Base-by-base conservation (phyloP, 2,888 invertebrate species). In the Mantis religiosa region DNA sequence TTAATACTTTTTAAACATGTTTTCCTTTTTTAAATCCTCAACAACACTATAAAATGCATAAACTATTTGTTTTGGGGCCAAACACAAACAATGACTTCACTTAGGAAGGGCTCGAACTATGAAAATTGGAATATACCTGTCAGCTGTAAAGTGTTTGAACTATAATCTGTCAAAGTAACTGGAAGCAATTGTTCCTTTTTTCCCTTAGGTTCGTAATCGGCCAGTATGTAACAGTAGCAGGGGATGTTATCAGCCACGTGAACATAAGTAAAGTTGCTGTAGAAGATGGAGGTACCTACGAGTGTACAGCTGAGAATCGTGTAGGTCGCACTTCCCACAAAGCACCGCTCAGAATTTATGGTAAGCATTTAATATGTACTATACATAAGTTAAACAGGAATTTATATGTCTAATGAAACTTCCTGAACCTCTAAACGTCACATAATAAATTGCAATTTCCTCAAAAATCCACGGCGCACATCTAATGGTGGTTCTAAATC, bases 161-260 rank as follows among this genome's bases (percentile, higher is more conserved):
- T 71, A 6, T 71, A 71, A 15, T 71, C 54, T 71, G 6, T 20
- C 12, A 20, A 71, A 20, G 54, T 71, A 20, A 41, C 12, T 41
- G 41, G 12, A 41, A 41, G 9, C 12, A 41, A 12, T 41, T 9
- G 9, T 12, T 2, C 41, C 12, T 41, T 84, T 47, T n/a, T 0
- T 54, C 20, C 90, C 89, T n/a, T 90, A 93, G 93, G 91, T 93
- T 92, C 90, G 91, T 93, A 85, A 92, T 93, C 81, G 93, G 93
- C 82, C 93, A 93, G 90, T 93, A 93, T 91, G 93, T 93, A 89
- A 93, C 93, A 47, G 91, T 93, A 54, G 92, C 92, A 89, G 93
- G 93, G 89, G 93, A 93, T 90, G 93, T 93, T 87, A 93, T 93
- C 88, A 93, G 93, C 85, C 93, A 93, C 91, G 93, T 93, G 81